Percentiles rank a stretch among this genome's conserved stretches.
These are phyloP conservation scores for Perithous albicinctus DNA, from an alignment of 2,888 invertebrate genomes.

Conservation along the genomic window DNA sequence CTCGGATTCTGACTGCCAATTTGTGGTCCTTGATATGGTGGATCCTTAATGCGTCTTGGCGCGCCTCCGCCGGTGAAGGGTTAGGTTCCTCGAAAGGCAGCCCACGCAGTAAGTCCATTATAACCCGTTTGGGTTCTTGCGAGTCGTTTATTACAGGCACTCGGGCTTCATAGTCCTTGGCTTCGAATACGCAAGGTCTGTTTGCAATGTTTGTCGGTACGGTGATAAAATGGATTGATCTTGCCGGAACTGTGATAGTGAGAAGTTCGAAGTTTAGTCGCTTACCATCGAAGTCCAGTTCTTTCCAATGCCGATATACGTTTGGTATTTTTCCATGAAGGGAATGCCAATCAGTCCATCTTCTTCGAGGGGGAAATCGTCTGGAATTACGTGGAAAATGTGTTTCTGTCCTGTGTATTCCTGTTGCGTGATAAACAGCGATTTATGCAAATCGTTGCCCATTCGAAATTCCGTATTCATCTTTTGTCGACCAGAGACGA, in stretches of 20 bases:
- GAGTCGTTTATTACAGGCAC: constrained; percentile 24
- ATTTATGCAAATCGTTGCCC: constrained; percentile 27
- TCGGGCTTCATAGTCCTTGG: too few species aligned
- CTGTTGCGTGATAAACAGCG: constrained; percentile 7
- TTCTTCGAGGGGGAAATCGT: constrained; percentile 43
- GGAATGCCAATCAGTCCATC: too few species aligned
- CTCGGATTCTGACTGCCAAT: too few species aligned
- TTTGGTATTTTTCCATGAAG: constrained; percentile 30
- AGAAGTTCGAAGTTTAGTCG: not conserved
- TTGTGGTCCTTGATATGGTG: too few species aligned
- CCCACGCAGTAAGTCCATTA: constrained; percentile 22
- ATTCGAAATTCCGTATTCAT: not conserved
- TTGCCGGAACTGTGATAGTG: too few species aligned
- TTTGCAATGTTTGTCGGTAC: constrained; percentile 1
- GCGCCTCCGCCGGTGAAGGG: too few species aligned
- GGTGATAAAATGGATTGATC: constrained; percentile 5
- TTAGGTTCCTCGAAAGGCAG: not conserved
- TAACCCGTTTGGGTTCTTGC: constrained; percentile 29
- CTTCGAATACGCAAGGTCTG: too few species aligned
- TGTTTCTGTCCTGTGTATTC: constrained; percentile 1
- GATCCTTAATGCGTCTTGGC: too few species aligned
- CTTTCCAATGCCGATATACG: constrained; percentile 15
- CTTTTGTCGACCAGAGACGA: not conserved
- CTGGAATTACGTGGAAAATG: constrained; percentile 26
- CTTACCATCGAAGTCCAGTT: not conserved